These are phyloP conservation scores for Tromatobia lineatoria DNA, from an alignment of 2,888 invertebrate species.

Conservation along the genomic window DNA sequence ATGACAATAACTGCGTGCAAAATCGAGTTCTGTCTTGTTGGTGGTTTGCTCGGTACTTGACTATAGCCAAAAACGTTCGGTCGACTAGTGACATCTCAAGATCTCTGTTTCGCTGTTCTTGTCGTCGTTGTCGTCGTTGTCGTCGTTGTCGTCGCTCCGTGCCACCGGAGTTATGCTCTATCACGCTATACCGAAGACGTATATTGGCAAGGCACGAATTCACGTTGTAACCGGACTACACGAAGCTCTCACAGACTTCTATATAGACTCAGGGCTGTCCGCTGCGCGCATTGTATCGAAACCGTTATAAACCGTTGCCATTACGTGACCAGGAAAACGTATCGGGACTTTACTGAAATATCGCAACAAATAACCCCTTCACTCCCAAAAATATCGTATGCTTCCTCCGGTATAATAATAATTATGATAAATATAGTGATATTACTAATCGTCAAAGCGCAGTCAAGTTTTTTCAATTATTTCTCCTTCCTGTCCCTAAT, in stretches of 20 bases:
- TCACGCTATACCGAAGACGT: slow-evolving; percentile 35
- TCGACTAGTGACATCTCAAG: slow-evolving; percentile 54
- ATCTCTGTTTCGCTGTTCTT: slow-evolving; percentile 31
- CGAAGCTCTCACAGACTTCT: slow-evolving; percentile 30
- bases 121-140: slow-evolving; percentile 7
- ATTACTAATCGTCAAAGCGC: not conserved
- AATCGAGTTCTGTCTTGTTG: slow-evolving; percentile 35
- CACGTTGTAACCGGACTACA: slow-evolving; percentile 47
- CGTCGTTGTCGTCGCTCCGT: slow-evolving; percentile 38
- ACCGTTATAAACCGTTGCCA: slow-evolving; percentile 74
- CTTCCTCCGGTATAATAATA: not conserved
- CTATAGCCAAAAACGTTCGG: slow-evolving; percentile 33
- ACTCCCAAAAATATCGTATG: not conserved
- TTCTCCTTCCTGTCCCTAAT: not conserved
- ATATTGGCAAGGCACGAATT: slow-evolving; percentile 63
- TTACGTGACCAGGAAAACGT: slow-evolving; percentile 74
- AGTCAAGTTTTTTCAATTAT: not conserved
- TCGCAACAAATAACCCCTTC: slow-evolving; percentile 20
- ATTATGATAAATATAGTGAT: not conserved
- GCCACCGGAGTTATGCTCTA: slow-evolving; percentile 51
- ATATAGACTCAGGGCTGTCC: not conserved
- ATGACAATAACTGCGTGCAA: too few relatives aligned
- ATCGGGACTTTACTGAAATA: slow-evolving; percentile 64
- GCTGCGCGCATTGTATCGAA: slow-evolving; percentile 55
- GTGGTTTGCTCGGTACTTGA: slow-evolving; percentile 47